Percentiles rank a stretch among this genome's conserved stretches.
Evolutionary conservation across 1,140 invertebrate genomes (phyloP).

Genomic region (Propsilocerus akamusi): DNA sequence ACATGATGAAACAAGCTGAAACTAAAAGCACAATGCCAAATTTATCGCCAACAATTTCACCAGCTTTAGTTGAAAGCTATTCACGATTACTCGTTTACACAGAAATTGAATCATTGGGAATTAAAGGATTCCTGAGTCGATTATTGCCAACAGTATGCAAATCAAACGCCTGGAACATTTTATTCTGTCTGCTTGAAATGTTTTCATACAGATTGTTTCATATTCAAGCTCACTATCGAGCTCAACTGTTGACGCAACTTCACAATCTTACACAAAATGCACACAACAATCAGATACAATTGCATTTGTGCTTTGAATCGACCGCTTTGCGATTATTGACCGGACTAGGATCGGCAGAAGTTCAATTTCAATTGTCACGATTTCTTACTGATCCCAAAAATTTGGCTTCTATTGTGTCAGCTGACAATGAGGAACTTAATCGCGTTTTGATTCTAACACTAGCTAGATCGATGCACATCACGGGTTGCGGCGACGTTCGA

Average conservation of each 20-base stretch:
- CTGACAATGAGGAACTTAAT: constrained; percentile 90
- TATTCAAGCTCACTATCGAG: constrained; percentile 85
- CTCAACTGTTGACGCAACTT: constrained; percentile 76
- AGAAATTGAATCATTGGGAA: constrained; percentile 91
- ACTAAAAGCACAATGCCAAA: constrained; percentile 56
- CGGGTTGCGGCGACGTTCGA: constrained; percentile 38
- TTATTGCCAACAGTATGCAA: constrained; percentile 79
- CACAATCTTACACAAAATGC: constrained; percentile 74
- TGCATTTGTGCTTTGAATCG: constrained; percentile 88
- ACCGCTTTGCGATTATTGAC: constrained; percentile 81
- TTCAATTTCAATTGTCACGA: constrained; percentile 74
- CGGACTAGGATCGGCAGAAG: constrained; percentile 77
- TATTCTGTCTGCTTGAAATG: constrained; percentile 91
- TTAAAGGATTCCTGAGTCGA: constrained; percentile 72
- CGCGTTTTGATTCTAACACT: constrained; percentile 77
- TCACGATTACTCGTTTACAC: constrained; percentile 83
- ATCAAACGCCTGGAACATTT: constrained; percentile 81
- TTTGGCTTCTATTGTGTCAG: constrained; percentile 51
- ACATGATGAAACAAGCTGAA: constrained; percentile 74
- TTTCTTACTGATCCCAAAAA: constrained; percentile 70
- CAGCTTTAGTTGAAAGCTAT: constrained; percentile 89
- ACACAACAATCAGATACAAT: constrained; percentile 86
- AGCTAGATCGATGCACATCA: constrained; percentile 86
- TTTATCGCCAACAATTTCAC: constrained; percentile 43
- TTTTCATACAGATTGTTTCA: constrained; percentile 92